phyloP scores from a whole-genome alignment of 1,140 invertebrate species.

The Mizuhopecten yessoensis region DNA sequence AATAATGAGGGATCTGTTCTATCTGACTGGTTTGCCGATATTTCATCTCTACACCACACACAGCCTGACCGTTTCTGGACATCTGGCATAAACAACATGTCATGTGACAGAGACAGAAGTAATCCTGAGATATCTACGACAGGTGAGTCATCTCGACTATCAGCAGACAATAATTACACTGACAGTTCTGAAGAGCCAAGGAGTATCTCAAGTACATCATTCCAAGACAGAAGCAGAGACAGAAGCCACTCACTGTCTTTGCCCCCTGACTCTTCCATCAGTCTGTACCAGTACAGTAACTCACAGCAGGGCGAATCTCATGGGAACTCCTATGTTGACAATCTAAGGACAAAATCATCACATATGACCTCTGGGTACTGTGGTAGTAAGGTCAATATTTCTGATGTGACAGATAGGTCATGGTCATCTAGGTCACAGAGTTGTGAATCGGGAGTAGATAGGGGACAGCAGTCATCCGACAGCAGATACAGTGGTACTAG shows the following conservation, averaged over 20 bases:
- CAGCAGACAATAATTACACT: neutral
- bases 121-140: neutral
- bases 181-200: slow-evolving; percentile 6
- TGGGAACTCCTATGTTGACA: neutral
- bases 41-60: slow-evolving; percentile 55
- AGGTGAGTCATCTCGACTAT: neutral
- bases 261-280: neutral
- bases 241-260: neutral
- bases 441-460: neutral
- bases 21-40: slow-evolving; percentile 61
- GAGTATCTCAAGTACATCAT: neutral
- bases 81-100: slow-evolving; percentile 27
- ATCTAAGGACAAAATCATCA: slow-evolving; percentile 29
- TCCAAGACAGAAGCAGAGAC: neutral
- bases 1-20: slow-evolving; percentile 41
- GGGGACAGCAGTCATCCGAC: neutral
- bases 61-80: slow-evolving; percentile 40
- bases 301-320: neutral
- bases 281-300: neutral
- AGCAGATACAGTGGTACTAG: neutral
- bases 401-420: neutral
- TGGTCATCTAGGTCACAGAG: neutral
- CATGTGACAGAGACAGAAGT: neutral
- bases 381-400: slow-evolving; percentile 28
- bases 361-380: slow-evolving; percentile 4